These are phyloP conservation scores for Heterochromis multidens DNA, from an alignment of 2,113 vertebrate species.

Conservation along the genomic window DNA sequence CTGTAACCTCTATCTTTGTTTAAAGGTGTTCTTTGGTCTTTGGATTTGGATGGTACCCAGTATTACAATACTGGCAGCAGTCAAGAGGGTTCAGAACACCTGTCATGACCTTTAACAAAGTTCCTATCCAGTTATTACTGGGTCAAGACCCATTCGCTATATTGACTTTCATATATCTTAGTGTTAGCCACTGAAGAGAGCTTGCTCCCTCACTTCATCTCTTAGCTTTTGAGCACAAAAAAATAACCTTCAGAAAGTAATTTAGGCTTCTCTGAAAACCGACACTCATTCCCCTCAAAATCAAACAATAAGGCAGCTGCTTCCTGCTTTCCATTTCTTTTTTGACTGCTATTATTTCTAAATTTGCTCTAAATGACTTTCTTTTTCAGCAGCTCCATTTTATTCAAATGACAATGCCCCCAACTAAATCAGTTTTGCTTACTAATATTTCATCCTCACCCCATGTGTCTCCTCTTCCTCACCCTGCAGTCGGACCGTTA, in stretches of 20 bases:
- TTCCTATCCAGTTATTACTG: background rate
- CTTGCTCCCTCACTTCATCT: constrained; percentile 12
- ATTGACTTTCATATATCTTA: background rate
- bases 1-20: background rate
- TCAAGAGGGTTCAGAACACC: background rate
- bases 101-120: background rate
- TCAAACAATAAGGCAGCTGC: constrained; percentile 31
- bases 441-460: constrained; percentile 33
- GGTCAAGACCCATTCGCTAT: background rate
- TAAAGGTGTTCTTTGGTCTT: background rate
- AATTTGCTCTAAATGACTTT: constrained; percentile 54
- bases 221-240: constrained; percentile 35
- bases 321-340: constrained; percentile 28
- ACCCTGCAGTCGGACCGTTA: background rate
- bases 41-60: background rate
- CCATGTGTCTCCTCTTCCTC: background rate
- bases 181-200: constrained; percentile 12
- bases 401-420: constrained; percentile 36
- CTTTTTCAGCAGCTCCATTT: constrained; percentile 26
- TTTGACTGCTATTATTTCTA: constrained; percentile 42
- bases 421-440: constrained; percentile 42
- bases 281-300: constrained; percentile 35
- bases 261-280: constrained; percentile 49
- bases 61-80: background rate
- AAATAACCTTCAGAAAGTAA: constrained; percentile 61